Evolutionary conservation across 2,113 vertebrate species (phyloP).

Genomic region (human): GRCh38 chr7:105272001-105272500

Average conservation of each 20-base stretch:
- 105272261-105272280: background rate
- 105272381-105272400: background rate
- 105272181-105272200: background rate
- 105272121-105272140: conserved; percentile 8
- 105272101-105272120: background rate
- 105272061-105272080: background rate
- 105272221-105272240: background rate
- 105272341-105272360: background rate
- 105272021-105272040: background rate
- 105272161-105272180: background rate
- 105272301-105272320: background rate
- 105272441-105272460: background rate
- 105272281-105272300: background rate
- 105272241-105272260: background rate
- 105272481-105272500: background rate
- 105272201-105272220: background rate
- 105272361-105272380: background rate
- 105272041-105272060: background rate
- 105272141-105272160: background rate
- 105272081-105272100: background rate
- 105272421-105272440: background rate
- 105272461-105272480: conserved; percentile 13
- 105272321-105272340: background rate
- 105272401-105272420: background rate
- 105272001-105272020: background rate